These are phyloP conservation scores for Odontothrips loti DNA, from an alignment of 2,888 invertebrate species.

Conservation along the genomic window DNA sequence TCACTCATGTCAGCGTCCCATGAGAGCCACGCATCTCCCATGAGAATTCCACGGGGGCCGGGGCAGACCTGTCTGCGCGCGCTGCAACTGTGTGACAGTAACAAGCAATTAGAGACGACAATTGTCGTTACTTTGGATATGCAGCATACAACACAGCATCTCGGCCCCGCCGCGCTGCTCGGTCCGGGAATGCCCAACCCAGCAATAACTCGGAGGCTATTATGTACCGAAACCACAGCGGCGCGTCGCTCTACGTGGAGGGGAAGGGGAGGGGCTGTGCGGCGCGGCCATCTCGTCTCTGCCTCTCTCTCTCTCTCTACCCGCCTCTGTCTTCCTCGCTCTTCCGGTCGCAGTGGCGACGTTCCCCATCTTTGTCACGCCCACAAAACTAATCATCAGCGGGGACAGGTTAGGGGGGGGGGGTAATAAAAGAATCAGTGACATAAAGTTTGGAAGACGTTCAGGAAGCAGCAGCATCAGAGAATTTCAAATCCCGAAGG, in stretches of 20 bases:
- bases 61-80: too few relatives aligned
- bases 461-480: too few relatives aligned
- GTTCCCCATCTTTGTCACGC: background rate
- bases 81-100: constrained; percentile 21
- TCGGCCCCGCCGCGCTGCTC: background rate
- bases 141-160: constrained; percentile 10
- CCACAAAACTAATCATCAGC: constrained; percentile 18
- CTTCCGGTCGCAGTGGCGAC: background rate
- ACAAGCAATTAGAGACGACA: constrained; percentile 17
- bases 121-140: constrained; percentile 20
- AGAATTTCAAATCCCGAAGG: too few relatives aligned
- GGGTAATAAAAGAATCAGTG: too few relatives aligned
- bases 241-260: background rate
- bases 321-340: background rate
- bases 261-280: background rate
- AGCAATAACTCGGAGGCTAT: background rate
- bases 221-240: constrained; percentile 20
- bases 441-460: too few relatives aligned
- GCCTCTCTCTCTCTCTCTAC: background rate
- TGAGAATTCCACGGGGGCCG: too few relatives aligned
- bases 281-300: background rate
- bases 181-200: background rate
- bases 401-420: background rate
- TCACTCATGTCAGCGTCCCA: too few relatives aligned
- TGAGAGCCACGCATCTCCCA: too few relatives aligned